Percentiles rank a stretch among this genome's conserved stretches.
Evolutionary conservation across 1,140 invertebrate genomes (phyloP).

Genomic region (Ceratitis capitata): DNA sequence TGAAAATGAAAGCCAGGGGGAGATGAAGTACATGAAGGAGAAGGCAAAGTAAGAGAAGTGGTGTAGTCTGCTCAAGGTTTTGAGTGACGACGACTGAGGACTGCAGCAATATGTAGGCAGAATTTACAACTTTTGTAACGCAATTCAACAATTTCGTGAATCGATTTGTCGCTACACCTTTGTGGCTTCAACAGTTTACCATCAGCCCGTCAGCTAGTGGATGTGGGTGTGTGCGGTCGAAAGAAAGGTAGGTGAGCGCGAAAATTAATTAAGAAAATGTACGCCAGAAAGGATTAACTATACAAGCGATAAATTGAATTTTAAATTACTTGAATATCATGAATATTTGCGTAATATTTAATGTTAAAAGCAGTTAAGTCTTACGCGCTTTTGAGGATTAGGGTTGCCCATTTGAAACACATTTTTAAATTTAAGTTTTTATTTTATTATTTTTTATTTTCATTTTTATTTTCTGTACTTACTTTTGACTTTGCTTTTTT

Average conservation of each 20-base stretch:
- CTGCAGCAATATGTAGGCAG: no score
- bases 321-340: constrained; percentile 28
- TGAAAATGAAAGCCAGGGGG: neutral
- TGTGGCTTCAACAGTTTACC: neutral
- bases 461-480: no score
- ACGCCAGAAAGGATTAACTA: constrained; percentile 11
- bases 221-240: neutral
- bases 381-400: no score
- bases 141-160: neutral
- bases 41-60: neutral
- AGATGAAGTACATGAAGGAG: neutral
- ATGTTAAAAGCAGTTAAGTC: neutral
- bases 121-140: neutral
- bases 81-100: no score
- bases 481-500: no score
- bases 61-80: no score
- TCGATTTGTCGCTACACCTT: neutral
- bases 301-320: constrained; percentile 36
- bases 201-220: neutral
- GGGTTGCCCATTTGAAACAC: no score
- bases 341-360: constrained; percentile 10
- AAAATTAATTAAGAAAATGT: constrained; percentile 33
- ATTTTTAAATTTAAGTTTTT: no score
- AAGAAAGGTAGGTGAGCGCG: neutral
- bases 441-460: no score